Conservation (phyloP, 2,797 vertebrate species). For the Botia almorhae region DNA sequence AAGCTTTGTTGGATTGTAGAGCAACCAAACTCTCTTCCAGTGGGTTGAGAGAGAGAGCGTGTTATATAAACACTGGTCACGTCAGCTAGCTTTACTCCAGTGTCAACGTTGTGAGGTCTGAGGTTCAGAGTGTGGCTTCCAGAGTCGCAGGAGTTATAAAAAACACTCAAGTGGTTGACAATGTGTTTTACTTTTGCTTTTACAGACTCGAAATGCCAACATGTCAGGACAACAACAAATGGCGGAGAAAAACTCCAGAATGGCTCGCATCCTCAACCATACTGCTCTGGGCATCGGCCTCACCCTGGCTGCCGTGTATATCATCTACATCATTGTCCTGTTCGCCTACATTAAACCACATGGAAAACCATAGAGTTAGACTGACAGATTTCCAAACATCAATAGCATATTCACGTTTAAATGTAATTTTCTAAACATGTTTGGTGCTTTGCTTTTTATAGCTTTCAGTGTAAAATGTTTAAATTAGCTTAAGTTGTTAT, state of each 20-base stretch:
- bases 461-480: no score
- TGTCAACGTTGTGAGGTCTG: neutral
- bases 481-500: no score
- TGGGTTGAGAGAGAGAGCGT: neutral
- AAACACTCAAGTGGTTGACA: no score
- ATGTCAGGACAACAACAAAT: constrained; percentile 7
- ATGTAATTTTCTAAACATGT: no score
- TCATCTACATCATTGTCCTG: neutral
- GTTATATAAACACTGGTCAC: no score
- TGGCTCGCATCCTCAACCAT: constrained; percentile 49
- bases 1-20: neutral
- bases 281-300: constrained; percentile 25
- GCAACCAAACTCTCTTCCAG: neutral
- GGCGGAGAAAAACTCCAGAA: constrained; percentile 40
- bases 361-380: neutral
- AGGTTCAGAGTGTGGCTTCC: no score
- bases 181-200: constrained; percentile 8
- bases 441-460: neutral
- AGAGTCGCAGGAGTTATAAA: no score
- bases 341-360: no score
- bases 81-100: no score
- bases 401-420: no score
- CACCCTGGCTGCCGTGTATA: neutral
- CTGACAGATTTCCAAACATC: neutral
- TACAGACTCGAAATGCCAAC: constrained; percentile 51